Conservation (phyloP, 2,888 invertebrate genomes). For the Dynastes hyllus region DNA sequence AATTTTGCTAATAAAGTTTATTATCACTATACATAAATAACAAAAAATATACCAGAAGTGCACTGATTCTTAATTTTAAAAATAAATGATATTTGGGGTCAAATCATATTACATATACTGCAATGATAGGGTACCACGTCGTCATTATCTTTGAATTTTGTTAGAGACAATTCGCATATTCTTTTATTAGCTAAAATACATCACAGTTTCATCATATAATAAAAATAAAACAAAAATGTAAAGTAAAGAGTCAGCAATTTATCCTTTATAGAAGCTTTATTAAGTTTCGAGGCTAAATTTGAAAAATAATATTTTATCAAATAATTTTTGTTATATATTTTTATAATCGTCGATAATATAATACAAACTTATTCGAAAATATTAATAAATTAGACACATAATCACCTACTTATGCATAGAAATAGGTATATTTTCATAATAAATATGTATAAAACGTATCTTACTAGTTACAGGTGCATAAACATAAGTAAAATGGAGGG, state of each 20-base stretch:
- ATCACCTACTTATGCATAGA: slow-evolving; percentile 17
- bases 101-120: too few relatives aligned
- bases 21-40: too few relatives aligned
- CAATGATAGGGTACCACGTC: too few relatives aligned
- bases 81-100: too few relatives aligned
- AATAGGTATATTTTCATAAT: slow-evolving; percentile 26
- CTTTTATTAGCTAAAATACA: not conserved
- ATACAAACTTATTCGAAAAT: slow-evolving; percentile 37
- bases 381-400: slow-evolving; percentile 32
- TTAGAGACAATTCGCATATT: too few relatives aligned
- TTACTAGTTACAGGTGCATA: slow-evolving; percentile 41
- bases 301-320: slow-evolving; percentile 14
- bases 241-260: not conserved
- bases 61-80: too few relatives aligned
- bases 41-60: too few relatives aligned
- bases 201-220: not conserved
- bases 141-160: too few relatives aligned
- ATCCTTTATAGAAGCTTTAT: slow-evolving; percentile 23
- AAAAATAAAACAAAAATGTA: slow-evolving; percentile 3
- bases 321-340: slow-evolving; percentile 1
- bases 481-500: slow-evolving; percentile 34
- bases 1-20: too few relatives aligned
- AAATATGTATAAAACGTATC: slow-evolving; percentile 7
- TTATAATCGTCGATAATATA: slow-evolving; percentile 6
- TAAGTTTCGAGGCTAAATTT: slow-evolving; percentile 17